A percentile compares a stretch with the other conserved stretches of the same genome.
phyloP scores from a whole-genome alignment of 2,797 vertebrate species.

The Crax fasciolata region DNA sequence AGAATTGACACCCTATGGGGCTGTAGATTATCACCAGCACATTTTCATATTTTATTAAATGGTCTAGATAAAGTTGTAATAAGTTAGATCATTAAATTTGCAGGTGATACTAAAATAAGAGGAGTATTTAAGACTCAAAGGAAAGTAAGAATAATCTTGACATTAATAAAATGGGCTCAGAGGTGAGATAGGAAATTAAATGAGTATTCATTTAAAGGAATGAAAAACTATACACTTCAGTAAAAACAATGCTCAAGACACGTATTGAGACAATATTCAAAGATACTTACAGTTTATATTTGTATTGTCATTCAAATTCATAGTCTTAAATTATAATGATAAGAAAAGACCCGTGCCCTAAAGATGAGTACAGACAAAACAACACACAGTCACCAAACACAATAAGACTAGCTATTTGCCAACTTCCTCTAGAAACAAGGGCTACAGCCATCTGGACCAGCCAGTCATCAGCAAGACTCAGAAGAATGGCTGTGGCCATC shows the following conservation, averaged over 20 bases:
- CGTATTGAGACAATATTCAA: slow-evolving; percentile 33
- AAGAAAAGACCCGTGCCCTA: background rate
- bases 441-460: background rate
- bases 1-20: background rate
- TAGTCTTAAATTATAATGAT: background rate
- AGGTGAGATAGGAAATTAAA: slow-evolving; percentile 69
- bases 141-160: slow-evolving; percentile 64
- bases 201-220: slow-evolving; percentile 41
- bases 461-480: background rate
- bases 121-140: slow-evolving; percentile 50
- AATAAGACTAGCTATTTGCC: background rate
- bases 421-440: background rate
- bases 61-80: slow-evolving; percentile 53
- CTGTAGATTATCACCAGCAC: slow-evolving; percentile 39
- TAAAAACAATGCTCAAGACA: slow-evolving; percentile 67
- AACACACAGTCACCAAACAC: background rate
- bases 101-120: slow-evolving; percentile 62
- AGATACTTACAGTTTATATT: background rate
- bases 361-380: background rate
- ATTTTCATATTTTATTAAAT: slow-evolving; percentile 70
- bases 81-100: slow-evolving; percentile 60
- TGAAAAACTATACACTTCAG: slow-evolving; percentile 63
- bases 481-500: background rate
- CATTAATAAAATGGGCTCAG: slow-evolving; percentile 68
- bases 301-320: background rate